Base-by-base conservation (phyloP, 2,888 invertebrate species). In the Tridacna gigas region DNA sequence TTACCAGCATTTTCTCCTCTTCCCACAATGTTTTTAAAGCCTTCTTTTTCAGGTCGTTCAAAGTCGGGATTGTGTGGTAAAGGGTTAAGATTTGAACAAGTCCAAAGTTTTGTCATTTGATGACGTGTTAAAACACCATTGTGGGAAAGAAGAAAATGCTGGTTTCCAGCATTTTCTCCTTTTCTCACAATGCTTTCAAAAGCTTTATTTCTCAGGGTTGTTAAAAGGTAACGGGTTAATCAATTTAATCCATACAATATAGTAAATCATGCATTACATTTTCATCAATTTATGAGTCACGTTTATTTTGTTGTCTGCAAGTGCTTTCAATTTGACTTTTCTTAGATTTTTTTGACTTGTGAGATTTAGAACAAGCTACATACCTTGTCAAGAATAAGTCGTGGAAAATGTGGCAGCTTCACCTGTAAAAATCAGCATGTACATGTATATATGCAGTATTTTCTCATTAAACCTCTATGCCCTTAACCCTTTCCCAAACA, bases 301-400 rank as follows among this genome's bases (percentile, higher is more conserved):
- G 22, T 4, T 13, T 1, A 2, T 65, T 20, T 20, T 20, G n/a
- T 25, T 4, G 4, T 4, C 13, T 65, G 25, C 18, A 65, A 37
- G 7, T 37, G 37, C 37, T 37, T 37, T 2, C 22, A 12, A 65
- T 22, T 4, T 20, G 56, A 18, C 2, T 3, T 5, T 2, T 2
- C 9, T 4, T 5, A 20, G 4, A 56, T 2, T 18, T 56, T 18
- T 56, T n/a, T 56, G 18, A 5, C n/a, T 56, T 20, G 12, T 7
- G 3, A 13, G n/a, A 65, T 1, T 7, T 7, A 25, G 9, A 18
- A 28, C 9, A 47, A 45, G 4, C 9, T n/a, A n/a, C 69, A 45
- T 18, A 69, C 69, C 69, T 69, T n/a, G 45, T 69, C 69, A 0
- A 69, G 47, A 37, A 69, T 69, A 45, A 69, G 69, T n/a, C 69